Base-by-base conservation (phyloP, 2,888 invertebrate species). In the Onchidella celtica region DNA sequence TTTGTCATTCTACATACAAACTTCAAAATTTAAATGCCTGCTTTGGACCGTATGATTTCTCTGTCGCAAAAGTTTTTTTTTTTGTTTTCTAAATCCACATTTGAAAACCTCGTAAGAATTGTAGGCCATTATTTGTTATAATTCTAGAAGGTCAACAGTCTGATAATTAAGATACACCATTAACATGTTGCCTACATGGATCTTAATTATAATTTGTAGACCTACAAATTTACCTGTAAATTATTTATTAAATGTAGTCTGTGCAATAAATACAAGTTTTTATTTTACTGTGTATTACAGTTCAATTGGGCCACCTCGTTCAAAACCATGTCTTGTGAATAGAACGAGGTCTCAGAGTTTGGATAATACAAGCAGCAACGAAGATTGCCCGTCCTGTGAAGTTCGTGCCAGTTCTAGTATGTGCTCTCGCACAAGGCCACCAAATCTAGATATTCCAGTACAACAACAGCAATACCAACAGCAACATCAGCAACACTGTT, bases 261-360 rank as follows among this genome's bases (percentile, higher is more conserved):
- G n/a, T n/a, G n/a, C n/a, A n/a, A n/a, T n/a, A n/a, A n/a, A n/a
- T n/a, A n/a, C n/a, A n/a, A n/a, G n/a, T n/a, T n/a, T n/a, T n/a
- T n/a, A n/a, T n/a, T n/a, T n/a, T n/a, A n/a, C n/a, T n/a, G n/a
- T n/a, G n/a, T n/a, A n/a, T n/a, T n/a, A n/a, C 86, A 91, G 91
- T 78, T 90, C 90, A 27, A 83, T 90, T 69, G 90, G 89, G 38
- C 89, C 90, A 57, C 90, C 90, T 21, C 89, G 88, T 78, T 89
- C 90, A 6, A 91, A 91, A 84, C 90, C 91, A 24, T 91, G 91
- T 81, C 85, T 91, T 65, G 90, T 91, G 11, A 90, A 91, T 77
- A 85, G 90, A 36, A 87, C 87, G 0, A 82, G 91, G 59, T 89
- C 90, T 32, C 86, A 87, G 21, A 90, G 90, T 82, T 86, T 90